Percentiles rank a stretch among this genome's conserved stretches.
Evolutionary conservation across 2,888 invertebrate species (phyloP).

Genomic region (Pollenia griseotomentosa): DNA sequence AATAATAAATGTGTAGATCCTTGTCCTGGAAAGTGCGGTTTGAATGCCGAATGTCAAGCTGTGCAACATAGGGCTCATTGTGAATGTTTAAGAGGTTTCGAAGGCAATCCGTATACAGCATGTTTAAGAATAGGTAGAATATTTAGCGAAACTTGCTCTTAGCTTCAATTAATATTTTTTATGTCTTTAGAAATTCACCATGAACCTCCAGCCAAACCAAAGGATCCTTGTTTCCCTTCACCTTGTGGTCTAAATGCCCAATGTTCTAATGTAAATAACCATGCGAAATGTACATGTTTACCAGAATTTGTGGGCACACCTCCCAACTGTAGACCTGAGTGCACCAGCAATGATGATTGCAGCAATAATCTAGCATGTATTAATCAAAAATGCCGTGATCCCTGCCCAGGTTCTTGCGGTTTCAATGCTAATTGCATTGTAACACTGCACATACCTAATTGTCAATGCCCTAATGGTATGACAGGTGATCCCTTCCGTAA

Average conservation of each 20-base stretch:
- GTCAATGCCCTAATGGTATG: constrained; percentile 88
- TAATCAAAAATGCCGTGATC: constrained; percentile 89
- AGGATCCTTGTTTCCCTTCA: constrained; percentile 89
- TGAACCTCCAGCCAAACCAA: constrained; percentile 68
- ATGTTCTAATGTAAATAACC: constrained; percentile 87
- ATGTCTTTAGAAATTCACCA: constrained; percentile 66
- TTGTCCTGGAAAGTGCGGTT: constrained; percentile 90
- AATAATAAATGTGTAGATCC: constrained; percentile 90
- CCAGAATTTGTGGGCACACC: constrained; percentile 89
- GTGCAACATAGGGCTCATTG: constrained; percentile 93
- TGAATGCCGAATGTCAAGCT: constrained; percentile 88
- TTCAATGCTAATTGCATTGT: constrained; percentile 90
- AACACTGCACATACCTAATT: constrained; percentile 90
- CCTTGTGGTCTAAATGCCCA: constrained; percentile 92
- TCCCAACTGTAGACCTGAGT: constrained; percentile 90
- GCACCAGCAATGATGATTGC: constrained; percentile 90
- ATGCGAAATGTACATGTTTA: constrained; percentile 88
- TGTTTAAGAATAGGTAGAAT: constrained; percentile 85
- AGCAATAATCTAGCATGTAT: constrained; percentile 88
- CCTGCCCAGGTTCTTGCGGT: constrained; percentile 92
- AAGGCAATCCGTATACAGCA: constrained; percentile 89
- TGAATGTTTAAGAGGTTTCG: constrained; percentile 88
- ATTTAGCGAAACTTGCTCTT: background rate
- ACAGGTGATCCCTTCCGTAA: constrained; percentile 91
- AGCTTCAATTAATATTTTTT: background rate